A percentile compares a stretch with the other conserved stretches of the same genome.
Evolutionary conservation across 2,797 vertebrate species (phyloP).

Genomic region (Intellagama lesueurii): DNA sequence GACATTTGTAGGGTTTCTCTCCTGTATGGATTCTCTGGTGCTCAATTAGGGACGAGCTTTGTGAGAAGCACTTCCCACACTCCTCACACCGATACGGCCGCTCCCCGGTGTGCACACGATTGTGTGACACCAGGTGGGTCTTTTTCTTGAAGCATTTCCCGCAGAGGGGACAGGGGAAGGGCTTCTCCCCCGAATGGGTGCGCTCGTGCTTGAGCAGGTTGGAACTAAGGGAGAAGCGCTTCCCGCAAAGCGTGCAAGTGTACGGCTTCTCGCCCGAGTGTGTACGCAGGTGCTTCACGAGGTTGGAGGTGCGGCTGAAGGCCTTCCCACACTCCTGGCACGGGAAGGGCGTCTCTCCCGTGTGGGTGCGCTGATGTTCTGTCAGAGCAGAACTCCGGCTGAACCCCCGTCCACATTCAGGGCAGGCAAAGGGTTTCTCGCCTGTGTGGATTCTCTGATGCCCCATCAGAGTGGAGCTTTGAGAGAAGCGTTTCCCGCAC

Average conservation of each 20-base stretch:
- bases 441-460: slow-evolving; percentile 52
- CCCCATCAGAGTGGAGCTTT: slow-evolving; percentile 54
- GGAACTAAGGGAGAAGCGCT: slow-evolving; percentile 53
- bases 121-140: slow-evolving; percentile 50
- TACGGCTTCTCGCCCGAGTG: slow-evolving; percentile 53
- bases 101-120: slow-evolving; percentile 43
- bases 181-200: slow-evolving; percentile 46
- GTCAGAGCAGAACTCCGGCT: slow-evolving; percentile 45
- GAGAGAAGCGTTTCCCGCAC: slow-evolving; percentile 56
- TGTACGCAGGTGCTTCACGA: slow-evolving; percentile 52
- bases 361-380: slow-evolving; percentile 50
- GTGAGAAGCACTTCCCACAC: slow-evolving; percentile 44
- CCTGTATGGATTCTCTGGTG: slow-evolving; percentile 43
- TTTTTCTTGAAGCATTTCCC: slow-evolving; percentile 57
- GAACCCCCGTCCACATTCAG: slow-evolving; percentile 12
- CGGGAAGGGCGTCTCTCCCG: slow-evolving; percentile 31
- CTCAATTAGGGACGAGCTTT: slow-evolving; percentile 38
- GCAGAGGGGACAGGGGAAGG: slow-evolving; percentile 32
- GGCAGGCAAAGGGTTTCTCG: slow-evolving; percentile 46
- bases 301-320: slow-evolving; percentile 54
- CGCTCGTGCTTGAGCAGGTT: slow-evolving; percentile 53
- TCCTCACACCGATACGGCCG: slow-evolving; percentile 38
- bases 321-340: slow-evolving; percentile 47
- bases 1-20: slow-evolving; percentile 44
- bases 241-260: slow-evolving; percentile 31